Evolutionary conservation across 1,140 invertebrate species (phyloP).

Genomic region (Popillia japonica): DNA sequence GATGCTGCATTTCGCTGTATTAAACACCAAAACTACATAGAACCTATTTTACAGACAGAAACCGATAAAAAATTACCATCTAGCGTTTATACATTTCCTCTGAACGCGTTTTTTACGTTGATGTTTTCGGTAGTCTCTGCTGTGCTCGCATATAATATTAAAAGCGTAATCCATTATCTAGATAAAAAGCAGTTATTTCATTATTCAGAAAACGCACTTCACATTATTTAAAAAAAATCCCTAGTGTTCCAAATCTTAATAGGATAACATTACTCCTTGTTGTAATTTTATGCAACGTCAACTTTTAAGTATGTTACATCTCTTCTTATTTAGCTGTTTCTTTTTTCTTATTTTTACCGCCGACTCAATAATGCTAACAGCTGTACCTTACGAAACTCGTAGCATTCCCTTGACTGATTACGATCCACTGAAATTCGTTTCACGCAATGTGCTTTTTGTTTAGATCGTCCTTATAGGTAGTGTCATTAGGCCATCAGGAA

Average conservation of each 20-base stretch:
- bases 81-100: too few species aligned
- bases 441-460: conserved; percentile 18
- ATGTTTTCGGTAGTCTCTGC: too few species aligned
- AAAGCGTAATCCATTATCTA: too few species aligned
- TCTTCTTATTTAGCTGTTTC: not conserved
- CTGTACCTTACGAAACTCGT: not conserved
- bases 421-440: conserved; percentile 15
- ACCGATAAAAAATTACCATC: too few species aligned
- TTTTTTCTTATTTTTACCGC: not conserved
- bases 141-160: too few species aligned
- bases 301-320: conserved; percentile 22
- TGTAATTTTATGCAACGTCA: conserved; percentile 34
- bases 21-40: too few species aligned
- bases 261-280: not conserved
- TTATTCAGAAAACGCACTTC: too few species aligned
- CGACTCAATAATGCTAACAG: not conserved
- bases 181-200: too few species aligned
- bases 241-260: not conserved
- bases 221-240: too few species aligned
- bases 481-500: not conserved
- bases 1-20: too few species aligned
- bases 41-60: too few species aligned
- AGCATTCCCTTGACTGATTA: not conserved
- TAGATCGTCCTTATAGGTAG: not conserved
- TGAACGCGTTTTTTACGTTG: too few species aligned